Evolutionary conservation across 2,797 vertebrate species (phyloP).

Genomic region (Syndactyla subalaris): DNA sequence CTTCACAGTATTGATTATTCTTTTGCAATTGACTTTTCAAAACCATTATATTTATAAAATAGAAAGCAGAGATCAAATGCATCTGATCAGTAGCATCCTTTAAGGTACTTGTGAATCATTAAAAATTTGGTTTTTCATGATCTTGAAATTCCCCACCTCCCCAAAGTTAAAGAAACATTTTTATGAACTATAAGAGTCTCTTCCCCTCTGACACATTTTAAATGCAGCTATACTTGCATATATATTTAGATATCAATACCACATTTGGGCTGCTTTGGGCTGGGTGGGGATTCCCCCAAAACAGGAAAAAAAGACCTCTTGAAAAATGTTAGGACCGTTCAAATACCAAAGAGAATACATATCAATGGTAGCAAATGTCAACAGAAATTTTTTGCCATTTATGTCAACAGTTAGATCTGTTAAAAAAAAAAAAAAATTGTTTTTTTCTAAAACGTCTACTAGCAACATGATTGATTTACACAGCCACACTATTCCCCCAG

Average conservation of each 20-base stretch:
- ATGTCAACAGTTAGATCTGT: no score
- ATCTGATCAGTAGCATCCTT: neutral
- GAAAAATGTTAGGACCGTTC: no score
- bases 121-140: neutral
- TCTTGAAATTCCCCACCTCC: neutral
- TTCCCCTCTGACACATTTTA: no score
- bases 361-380: neutral
- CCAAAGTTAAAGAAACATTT: neutral
- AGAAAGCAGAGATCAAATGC: neutral
- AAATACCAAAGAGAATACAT: fast-evolving
- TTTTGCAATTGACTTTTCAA: neutral
- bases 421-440: neutral
- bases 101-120: neutral
- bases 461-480: neutral
- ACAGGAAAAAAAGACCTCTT: no score
- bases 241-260: no score
- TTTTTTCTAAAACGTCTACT: neutral
- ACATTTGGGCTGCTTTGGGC: no score
- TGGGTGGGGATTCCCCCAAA: no score
- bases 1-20: neutral
- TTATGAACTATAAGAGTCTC: no score
- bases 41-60: neutral
- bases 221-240: no score
- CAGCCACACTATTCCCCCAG: neutral
- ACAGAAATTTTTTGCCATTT: neutral